Evolutionary conservation across 2,888 invertebrate genomes (phyloP).

Genomic region (Melieria omissa): DNA sequence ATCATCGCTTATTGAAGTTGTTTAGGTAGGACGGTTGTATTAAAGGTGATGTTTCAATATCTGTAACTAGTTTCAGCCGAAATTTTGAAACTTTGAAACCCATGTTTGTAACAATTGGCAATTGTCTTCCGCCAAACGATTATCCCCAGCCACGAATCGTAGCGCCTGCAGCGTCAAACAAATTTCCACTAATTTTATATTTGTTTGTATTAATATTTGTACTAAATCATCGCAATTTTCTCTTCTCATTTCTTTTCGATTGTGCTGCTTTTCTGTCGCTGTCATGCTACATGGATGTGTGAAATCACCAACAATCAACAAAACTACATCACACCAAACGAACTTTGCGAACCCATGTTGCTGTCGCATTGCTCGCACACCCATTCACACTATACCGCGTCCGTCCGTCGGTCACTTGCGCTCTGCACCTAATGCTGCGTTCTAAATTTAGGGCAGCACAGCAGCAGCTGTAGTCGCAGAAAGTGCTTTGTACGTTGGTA

Average conservation of each 20-base stretch:
- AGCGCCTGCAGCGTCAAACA: background rate
- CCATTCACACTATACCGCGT: background rate
- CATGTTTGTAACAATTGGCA: too few species aligned
- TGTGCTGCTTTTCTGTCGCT: too few species aligned
- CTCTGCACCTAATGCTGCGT: slow-evolving; percentile 28
- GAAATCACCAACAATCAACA: background rate
- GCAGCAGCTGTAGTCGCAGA: background rate
- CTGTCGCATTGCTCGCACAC: background rate
- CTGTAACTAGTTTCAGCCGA: too few species aligned
- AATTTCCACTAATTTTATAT: background rate
- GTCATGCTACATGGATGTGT: too few species aligned
- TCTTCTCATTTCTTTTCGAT: background rate
- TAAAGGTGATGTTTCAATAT: too few species aligned
- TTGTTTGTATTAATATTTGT: background rate
- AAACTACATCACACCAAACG: background rate
- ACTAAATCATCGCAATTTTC: background rate
- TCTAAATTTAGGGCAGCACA: slow-evolving; percentile 48
- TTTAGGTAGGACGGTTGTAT: too few species aligned
- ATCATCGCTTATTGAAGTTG: too few species aligned
- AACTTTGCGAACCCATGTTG: background rate
- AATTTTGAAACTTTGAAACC: too few species aligned
- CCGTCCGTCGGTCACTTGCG: background rate
- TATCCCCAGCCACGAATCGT: too few species aligned
- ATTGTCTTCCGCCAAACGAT: too few species aligned
- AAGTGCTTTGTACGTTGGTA: too few species aligned